Evolutionary conservation across 2,113 vertebrate species (phyloP).

Genomic region (Thinocorus orbignyianus): DNA sequence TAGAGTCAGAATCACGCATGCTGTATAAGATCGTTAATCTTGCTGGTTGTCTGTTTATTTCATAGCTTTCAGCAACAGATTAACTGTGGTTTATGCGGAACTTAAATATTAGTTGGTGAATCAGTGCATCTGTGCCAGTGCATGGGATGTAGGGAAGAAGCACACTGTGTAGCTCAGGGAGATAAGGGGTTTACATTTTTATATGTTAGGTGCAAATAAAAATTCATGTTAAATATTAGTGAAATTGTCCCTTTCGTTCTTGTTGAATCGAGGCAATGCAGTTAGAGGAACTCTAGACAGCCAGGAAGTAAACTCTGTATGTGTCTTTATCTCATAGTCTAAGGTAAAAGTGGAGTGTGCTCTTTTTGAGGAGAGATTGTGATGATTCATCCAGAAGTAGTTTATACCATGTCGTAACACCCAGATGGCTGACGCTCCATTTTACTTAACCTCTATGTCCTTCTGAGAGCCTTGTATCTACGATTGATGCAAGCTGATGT

Average conservation of each 20-base stretch:
- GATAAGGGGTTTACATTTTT: neutral
- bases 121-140: neutral
- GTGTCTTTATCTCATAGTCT: neutral
- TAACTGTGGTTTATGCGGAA: neutral
- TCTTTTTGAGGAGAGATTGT: neutral
- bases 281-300: neutral
- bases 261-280: neutral
- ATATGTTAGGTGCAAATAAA: neutral
- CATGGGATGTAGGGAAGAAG: neutral
- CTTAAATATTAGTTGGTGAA: neutral
- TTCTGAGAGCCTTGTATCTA: neutral
- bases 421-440: neutral
- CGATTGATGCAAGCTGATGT: neutral
- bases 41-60: neutral
- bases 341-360: neutral
- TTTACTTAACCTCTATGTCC: neutral
- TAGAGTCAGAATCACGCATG: neutral
- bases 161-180: neutral
- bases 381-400: neutral
- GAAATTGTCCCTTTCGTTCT: neutral
- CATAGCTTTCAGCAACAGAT: neutral
- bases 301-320: fast-evolving
- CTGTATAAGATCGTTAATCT: neutral
- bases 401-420: neutral
- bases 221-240: neutral